phyloP scores from a whole-genome alignment of 2,797 vertebrate genomes.

The Tapirus indicus region DNA sequence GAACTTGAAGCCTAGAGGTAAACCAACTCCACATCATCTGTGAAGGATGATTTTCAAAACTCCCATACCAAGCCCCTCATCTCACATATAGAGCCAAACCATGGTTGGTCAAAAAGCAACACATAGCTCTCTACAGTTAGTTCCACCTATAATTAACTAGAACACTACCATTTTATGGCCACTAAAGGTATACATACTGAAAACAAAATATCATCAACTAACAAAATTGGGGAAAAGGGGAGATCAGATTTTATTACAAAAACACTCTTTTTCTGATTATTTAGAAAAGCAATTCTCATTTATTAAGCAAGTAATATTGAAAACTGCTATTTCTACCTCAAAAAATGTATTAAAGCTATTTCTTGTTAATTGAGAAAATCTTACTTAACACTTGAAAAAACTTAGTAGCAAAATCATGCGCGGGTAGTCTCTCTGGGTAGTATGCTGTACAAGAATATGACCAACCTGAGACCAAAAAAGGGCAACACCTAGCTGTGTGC shows the following conservation, averaged over 20 bases:
- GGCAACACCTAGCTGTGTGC: not conserved
- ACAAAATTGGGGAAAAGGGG: not conserved
- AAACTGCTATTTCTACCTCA: constrained; percentile 19
- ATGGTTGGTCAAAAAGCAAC: not conserved
- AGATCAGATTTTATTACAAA: not conserved
- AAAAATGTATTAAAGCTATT: constrained; percentile 11
- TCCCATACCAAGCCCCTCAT: not conserved
- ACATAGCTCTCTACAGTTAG: not conserved
- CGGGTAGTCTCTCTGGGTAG: not conserved
- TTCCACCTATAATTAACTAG: constrained; percentile 4
- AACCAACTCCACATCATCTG: not conserved
- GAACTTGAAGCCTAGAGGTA: not conserved
- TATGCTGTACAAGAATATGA: not conserved
- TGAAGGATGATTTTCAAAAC: not conserved
- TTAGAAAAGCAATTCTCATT: constrained; percentile 8
- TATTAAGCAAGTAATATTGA: not conserved
- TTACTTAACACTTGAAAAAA: not conserved
- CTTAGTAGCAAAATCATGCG: not conserved
- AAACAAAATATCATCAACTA: not conserved
- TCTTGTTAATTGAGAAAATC: not conserved
- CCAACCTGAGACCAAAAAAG: not conserved
- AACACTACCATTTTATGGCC: not conserved
- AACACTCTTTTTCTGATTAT: not conserved
- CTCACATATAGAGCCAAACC: not conserved
- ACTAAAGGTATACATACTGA: not conserved